Percentiles rank a stretch among this genome's conserved stretches.
phyloP scores from a whole-genome alignment of 2,888 invertebrate species.

The Sepioteuthis lessoniana region DNA sequence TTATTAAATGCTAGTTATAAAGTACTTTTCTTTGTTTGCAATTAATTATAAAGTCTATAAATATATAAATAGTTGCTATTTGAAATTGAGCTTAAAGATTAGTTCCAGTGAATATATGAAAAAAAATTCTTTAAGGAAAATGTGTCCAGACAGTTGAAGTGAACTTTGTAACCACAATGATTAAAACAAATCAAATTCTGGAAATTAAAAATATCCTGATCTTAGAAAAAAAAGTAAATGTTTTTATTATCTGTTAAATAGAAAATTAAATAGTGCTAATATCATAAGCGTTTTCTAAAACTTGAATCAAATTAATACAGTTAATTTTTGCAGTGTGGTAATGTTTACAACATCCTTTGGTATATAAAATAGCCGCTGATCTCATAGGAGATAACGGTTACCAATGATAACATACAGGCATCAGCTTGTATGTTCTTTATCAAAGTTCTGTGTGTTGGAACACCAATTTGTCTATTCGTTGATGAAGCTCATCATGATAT shows the following conservation, averaged over 20 bases:
- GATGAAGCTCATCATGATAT: conserved; percentile 65
- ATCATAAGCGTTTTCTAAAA: neutral
- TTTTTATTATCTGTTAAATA: neutral
- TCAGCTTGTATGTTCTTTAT: neutral
- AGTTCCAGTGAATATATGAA: too few species aligned
- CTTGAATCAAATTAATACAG: neutral
- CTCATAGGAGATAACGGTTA: too few species aligned
- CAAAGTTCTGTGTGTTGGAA: conserved; percentile 57
- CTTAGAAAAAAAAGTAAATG: neutral
- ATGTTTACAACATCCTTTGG: neutral
- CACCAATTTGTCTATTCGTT: conserved; percentile 60
- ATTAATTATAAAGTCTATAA: too few species aligned
- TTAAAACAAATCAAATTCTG: neutral
- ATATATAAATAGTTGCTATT: too few species aligned
- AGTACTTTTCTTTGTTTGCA: too few species aligned
- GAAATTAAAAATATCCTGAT: neutral
- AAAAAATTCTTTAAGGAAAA: too few species aligned
- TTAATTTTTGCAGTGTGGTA: neutral
- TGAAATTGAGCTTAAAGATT: too few species aligned
- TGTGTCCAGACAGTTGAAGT: neutral
- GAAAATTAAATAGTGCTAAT: neutral
- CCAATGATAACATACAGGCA: too few species aligned
- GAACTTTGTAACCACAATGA: neutral
- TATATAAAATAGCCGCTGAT: neutral
- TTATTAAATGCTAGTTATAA: too few species aligned